A percentile compares a stretch with the other conserved stretches of the same genome.
phyloP scores from a whole-genome alignment of 2,888 invertebrate species.

The Rhingia rostrata region DNA sequence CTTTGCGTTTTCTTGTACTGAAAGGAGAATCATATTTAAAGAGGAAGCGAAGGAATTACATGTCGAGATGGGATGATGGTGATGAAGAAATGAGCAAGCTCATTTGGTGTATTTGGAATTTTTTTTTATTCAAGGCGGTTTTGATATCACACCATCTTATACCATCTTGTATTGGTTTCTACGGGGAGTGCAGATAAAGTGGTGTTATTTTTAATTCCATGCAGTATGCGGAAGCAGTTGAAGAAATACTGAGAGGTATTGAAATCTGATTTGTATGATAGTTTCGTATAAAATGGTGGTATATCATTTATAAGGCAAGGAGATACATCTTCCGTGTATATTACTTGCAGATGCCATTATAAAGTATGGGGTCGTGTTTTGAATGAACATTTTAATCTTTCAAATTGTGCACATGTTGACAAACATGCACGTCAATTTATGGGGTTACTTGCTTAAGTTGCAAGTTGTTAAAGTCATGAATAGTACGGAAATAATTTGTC shows the following conservation, averaged over 20 bases:
- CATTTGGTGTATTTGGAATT: constrained; percentile 32
- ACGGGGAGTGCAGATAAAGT: background rate
- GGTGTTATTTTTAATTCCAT: background rate
- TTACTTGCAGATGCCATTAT: too few species aligned
- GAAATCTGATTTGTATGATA: too few species aligned
- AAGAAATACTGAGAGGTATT: too few species aligned
- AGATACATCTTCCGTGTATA: background rate
- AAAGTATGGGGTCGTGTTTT: too few species aligned
- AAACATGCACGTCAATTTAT: too few species aligned
- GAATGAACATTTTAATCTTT: too few species aligned
- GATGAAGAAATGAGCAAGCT: constrained; percentile 37
- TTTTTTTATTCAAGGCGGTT: constrained; percentile 9
- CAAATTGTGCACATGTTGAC: too few species aligned
- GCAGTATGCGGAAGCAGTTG: background rate
- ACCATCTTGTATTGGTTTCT: background rate
- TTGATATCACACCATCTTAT: background rate
- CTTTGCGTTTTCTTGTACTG: background rate
- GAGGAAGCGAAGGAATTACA: constrained; percentile 26
- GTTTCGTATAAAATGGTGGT: background rate
- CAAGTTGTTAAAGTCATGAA: too few species aligned
- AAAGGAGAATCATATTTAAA: constrained; percentile 19
- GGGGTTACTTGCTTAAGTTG: too few species aligned
- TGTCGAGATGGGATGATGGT: constrained; percentile 18
- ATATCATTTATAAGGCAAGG: background rate
- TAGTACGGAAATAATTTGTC: too few species aligned